Evolutionary conservation across 2,888 invertebrate species (phyloP), one percentile per base, ranked within the genome.

Genomic region (Cheiracanthium punctorium): DNA sequence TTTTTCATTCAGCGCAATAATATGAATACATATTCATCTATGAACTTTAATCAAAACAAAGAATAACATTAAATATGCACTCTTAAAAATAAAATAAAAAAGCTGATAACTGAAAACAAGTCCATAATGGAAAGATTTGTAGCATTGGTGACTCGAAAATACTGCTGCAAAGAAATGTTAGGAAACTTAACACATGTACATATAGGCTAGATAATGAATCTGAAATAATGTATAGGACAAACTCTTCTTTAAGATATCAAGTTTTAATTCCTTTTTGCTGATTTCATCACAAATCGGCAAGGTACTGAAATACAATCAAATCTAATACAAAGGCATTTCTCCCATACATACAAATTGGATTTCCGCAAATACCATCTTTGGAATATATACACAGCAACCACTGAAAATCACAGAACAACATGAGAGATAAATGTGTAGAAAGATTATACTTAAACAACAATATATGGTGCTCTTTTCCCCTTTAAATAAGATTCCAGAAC

Each of bases 301-400:
- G 64, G 65, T 81, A 81, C 67, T 87, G 75, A 87, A 87, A 87
- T 87, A 87, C 87, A 87, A 77, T 85, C 79, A 85, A 80, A 79
- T 73, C 87, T 87, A 87, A 87, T 87, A 87, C 77, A 87, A 87
- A 87, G 80, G 87, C 87, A 80, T 87, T 81, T 81, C 69, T 81
- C 81, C 81, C 80, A 81, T 81, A 87, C 80, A 87, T 81, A 87
- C 76, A 87, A 87, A 80, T 52, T 80, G 81, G 87, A 52, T 76
- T 85, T 77, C 80, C 80, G 76, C 71, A 86, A 86, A 86, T 75
- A 86, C 86, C 86, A 80, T 80, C 76, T 81, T 87, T 75, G 80
- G 80, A 87, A 87, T 87, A 87, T 87, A 87, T 87, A 87, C 81
- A 87, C 87, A 87, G 76, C 80, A 87, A 87, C 87, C 87, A 81